Base-by-base conservation (phyloP, 2,888 invertebrate species). In the Bombyx huttoni region DNA sequence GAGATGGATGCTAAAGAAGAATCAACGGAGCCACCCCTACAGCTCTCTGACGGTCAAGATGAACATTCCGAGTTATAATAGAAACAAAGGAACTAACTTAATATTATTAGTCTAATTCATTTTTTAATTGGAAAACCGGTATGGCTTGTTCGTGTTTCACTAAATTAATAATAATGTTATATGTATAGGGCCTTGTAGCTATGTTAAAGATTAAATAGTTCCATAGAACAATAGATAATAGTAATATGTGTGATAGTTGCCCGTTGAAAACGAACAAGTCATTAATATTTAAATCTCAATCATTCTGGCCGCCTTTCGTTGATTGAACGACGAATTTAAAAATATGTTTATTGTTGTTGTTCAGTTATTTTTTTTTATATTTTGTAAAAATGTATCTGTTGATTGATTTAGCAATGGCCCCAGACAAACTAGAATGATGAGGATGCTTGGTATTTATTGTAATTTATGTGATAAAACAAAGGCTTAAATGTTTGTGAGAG, bases 21-120 rank as follows among this genome's bases (percentile, higher is more conserved):
- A 24, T 54, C 61, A 13, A 62, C 70, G 10, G 79, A 81, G 58
- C 68, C 70, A 7, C 75, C 78, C 33, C 70, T 74, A 55, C 78
- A 84, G 54, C 54, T 80, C 60, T 65, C 68, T 52, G 67, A 78
- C 54, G 75, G 73, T 51, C 51, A 70, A 54, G 77, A 73, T 49
- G 75, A 81, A 76, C 89, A 89, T 86, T 85, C 84, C 81, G 89
- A 89, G 68, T 88, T 89, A 89, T 89, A 89, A 87, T 85, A 75
- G 64, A 70, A 60, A 63, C 60, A 66, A 66, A 66, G 68, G 67
- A 54, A 61, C 59, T 73, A 68, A 74, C 59, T 70, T 79, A 77
- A 75, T 75, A 10, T 70, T 75, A 76, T 78, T 85, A 86, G 76
- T 68, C 64, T 84, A 80, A 84, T 83, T 85, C 79, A 79, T 82